A percentile compares a stretch with the other conserved stretches of the same genome.
phyloP scores from a whole-genome alignment of 53 echinoderm and acorn worm genomes.

The Apostichopus leukothele region DNA sequence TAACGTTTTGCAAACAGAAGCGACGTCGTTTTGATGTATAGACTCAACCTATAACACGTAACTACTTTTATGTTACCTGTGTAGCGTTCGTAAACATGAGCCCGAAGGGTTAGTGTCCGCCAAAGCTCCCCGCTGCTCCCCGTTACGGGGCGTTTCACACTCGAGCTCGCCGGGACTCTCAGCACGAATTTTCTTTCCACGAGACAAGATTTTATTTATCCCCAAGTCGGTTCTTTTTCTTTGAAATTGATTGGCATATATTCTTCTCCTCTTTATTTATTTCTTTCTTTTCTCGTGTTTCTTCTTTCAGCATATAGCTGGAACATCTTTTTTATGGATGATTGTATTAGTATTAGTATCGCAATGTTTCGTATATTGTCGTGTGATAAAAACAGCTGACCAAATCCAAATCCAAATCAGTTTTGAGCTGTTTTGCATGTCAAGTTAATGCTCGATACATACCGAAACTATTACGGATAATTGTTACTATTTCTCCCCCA shows the following conservation, averaged over 20 bases:
- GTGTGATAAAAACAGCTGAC: too few relatives aligned
- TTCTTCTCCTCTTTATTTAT: not conserved
- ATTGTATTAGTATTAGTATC: too few relatives aligned
- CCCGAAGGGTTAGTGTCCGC: conserved; percentile 8
- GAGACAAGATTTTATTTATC: not conserved
- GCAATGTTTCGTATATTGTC: too few relatives aligned
- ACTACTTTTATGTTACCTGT: not conserved
- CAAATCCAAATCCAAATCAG: too few relatives aligned
- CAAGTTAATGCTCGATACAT: too few relatives aligned
- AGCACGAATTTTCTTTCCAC: conserved; percentile 5
- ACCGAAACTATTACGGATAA: too few relatives aligned
- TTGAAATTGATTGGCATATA: not conserved
- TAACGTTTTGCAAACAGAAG: not conserved
- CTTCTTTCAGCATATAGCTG: too few relatives aligned
- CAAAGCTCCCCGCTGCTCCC: conserved; percentile 35
- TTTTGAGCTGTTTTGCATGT: too few relatives aligned
- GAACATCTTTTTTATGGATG: too few relatives aligned
- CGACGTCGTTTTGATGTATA: not conserved
- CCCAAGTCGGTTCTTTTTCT: not conserved
- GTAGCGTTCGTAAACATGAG: conserved; percentile 13
- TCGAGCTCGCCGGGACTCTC: conserved; percentile 18
- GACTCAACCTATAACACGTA: not conserved
- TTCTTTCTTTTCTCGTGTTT: too few relatives aligned
- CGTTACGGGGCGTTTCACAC: conserved; percentile 46
- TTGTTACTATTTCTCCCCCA: too few relatives aligned